These are phyloP conservation scores for Eulemur rubriventer DNA, from an alignment of 2,797 vertebrate genomes.

Conservation along the genomic window DNA sequence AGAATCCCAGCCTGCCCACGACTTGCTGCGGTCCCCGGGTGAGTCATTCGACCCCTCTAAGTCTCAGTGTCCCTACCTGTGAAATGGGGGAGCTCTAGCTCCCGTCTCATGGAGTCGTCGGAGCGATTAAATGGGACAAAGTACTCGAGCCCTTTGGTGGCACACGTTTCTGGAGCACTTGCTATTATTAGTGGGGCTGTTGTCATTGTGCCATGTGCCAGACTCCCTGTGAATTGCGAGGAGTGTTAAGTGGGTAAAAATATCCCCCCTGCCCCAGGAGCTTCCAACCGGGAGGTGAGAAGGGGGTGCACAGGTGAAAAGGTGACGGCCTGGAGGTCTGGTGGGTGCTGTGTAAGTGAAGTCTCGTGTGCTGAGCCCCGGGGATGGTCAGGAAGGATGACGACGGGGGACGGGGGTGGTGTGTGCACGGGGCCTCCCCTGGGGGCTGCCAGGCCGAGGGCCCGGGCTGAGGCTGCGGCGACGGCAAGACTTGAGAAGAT, in stretches of 20 bases:
- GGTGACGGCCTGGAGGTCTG: accelerated
- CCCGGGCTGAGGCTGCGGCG: background rate
- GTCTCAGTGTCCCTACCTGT: background rate
- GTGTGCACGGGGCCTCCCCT: background rate
- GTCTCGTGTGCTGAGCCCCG: no score
- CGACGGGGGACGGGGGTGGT: accelerated
- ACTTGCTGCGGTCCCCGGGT: background rate
- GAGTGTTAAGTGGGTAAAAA: background rate
- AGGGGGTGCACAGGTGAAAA: background rate
- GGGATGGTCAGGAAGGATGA: no score
- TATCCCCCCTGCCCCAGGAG: background rate
- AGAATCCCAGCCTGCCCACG: background rate
- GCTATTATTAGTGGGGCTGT: background rate
- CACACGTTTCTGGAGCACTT: background rate
- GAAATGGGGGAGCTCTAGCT: background rate
- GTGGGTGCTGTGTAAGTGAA: background rate
- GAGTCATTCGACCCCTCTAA: background rate
- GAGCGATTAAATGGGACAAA: background rate
- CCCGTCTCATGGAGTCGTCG: background rate
- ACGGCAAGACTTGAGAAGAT: background rate
- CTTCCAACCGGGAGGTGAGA: background rate
- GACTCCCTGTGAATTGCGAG: background rate
- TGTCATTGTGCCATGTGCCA: background rate
- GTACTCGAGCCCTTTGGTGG: background rate
- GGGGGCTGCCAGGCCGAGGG: background rate